Percentiles rank a stretch among this genome's conserved stretches.
phyloP scores from a whole-genome alignment of 1,140 invertebrate species.

The Episyrphus balteatus region DNA sequence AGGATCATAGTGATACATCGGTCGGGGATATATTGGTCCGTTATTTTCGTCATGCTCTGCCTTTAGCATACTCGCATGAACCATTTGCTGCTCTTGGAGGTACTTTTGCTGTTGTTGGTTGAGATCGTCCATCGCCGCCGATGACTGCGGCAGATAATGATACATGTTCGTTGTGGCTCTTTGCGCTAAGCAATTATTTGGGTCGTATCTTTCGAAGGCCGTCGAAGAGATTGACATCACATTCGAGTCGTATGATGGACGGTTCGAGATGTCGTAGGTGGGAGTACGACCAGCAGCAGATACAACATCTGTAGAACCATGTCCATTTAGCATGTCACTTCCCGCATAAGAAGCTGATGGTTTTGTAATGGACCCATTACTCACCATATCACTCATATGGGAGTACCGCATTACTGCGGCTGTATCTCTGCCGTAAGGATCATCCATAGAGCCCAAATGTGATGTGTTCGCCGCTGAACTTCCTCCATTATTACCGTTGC shows the following conservation, averaged over 20 bases:
- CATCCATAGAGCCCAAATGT: background rate
- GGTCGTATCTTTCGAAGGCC: conserved; percentile 65
- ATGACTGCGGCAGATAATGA: conserved; percentile 40
- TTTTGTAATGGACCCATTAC: conserved; percentile 37
- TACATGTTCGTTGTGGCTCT: conserved; percentile 41
- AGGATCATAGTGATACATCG: conserved; percentile 69
- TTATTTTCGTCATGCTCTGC: conserved; percentile 50
- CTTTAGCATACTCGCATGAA: conserved; percentile 46
- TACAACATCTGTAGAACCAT: conserved; percentile 23
- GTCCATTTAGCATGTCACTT: conserved; percentile 11
- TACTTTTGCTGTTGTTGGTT: conserved; percentile 45
- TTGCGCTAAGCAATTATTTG: conserved; percentile 35
- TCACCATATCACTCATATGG: conserved; percentile 2
- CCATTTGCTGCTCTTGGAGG: conserved; percentile 53
- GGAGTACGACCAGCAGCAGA: conserved; percentile 37
- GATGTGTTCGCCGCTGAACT: background rate
- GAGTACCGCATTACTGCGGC: conserved; percentile 9
- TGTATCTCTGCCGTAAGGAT: conserved; percentile 11
- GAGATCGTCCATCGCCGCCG: conserved; percentile 19
- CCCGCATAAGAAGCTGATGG: conserved; percentile 53
- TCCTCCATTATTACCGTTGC: background rate
- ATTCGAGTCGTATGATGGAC: conserved; percentile 49
- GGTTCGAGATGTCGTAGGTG: conserved; percentile 17
- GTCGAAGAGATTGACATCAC: conserved; percentile 37
- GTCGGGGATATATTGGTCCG: conserved; percentile 63